Conservation (phyloP, 2,888 invertebrate species). For the Ametastegia equiseti region DNA sequence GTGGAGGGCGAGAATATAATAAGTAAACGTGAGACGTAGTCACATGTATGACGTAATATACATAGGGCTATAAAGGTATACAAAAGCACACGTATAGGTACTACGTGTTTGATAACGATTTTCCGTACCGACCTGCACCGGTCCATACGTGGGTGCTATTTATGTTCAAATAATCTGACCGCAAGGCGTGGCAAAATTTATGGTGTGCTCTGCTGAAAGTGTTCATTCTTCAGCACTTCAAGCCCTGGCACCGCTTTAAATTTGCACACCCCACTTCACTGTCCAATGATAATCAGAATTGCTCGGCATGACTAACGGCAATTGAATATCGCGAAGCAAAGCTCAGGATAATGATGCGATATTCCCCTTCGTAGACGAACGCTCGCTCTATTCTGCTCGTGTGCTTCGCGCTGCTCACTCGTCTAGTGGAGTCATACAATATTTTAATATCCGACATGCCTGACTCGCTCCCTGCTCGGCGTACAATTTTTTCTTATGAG, state of each 20-base stretch:
- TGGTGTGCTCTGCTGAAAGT: background rate
- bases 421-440: constrained; percentile 25
- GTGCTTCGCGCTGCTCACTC: constrained; percentile 12
- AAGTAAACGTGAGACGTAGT: constrained; percentile 6
- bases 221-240: background rate
- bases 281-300: constrained; percentile 32
- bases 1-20: constrained; percentile 18
- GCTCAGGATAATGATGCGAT: constrained; percentile 20
- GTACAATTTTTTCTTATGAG: background rate
- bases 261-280: constrained; percentile 25
- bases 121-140: background rate
- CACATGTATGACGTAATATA: background rate
- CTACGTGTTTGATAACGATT: constrained; percentile 40
- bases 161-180: background rate
- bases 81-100: background rate
- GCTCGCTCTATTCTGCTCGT: constrained; percentile 11
- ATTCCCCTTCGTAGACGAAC: constrained; percentile 23
- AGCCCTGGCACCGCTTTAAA: background rate
- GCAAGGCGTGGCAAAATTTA: background rate
- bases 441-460: constrained; percentile 41
- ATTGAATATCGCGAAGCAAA: constrained; percentile 23
- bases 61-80: background rate
- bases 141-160: background rate
- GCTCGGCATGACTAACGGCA: constrained; percentile 2
- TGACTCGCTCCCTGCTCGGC: background rate